Percentiles rank a stretch among this genome's conserved stretches.
Conservation (phyloP, 2,797 vertebrate species). For the Micrastur ruficollis region DNA sequence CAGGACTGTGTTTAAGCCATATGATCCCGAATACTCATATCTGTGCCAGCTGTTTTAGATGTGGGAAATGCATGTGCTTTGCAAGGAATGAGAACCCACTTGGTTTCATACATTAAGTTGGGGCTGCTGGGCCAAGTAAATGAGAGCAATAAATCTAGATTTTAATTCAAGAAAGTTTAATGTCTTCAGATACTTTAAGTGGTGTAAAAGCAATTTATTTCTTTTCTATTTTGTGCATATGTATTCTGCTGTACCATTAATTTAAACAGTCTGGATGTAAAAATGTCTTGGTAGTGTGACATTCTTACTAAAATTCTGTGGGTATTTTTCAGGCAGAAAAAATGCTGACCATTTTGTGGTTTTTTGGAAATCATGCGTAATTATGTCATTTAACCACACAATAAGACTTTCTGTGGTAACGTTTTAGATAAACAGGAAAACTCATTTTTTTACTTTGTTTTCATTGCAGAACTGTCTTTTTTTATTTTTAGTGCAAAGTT, state of each 20-base stretch:
- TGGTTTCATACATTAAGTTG: background rate
- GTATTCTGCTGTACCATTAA: conserved; percentile 33
- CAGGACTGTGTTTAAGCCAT: conserved; percentile 8
- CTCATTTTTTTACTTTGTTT: conserved; percentile 50
- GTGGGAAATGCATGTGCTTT: conserved; percentile 45
- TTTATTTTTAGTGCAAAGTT: background rate
- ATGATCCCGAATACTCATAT: conserved; percentile 23
- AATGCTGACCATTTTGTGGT: conserved; percentile 71
- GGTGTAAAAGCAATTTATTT: conserved; percentile 35
- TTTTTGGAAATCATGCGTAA: conserved; percentile 68
- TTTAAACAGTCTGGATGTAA: conserved; percentile 58
- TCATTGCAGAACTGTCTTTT: background rate
- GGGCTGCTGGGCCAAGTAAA: conserved; percentile 22
- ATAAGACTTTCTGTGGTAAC: conserved; percentile 64
- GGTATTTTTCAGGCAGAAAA: conserved; percentile 73
- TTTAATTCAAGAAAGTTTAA: conserved; percentile 9
- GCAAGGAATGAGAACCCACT: conserved; percentile 43
- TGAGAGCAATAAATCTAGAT: conserved; percentile 23
- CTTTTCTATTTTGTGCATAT: background rate
- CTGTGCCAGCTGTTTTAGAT: conserved; percentile 57
- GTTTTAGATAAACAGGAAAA: conserved; percentile 67
- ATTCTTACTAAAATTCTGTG: conserved; percentile 66
- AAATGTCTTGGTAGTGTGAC: conserved; percentile 43
- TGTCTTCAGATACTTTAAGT: conserved; percentile 23
- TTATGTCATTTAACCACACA: conserved; percentile 71